Evolutionary conservation across 2,113 vertebrate species (phyloP).

Genomic region (Tetrax tetrax): DNA sequence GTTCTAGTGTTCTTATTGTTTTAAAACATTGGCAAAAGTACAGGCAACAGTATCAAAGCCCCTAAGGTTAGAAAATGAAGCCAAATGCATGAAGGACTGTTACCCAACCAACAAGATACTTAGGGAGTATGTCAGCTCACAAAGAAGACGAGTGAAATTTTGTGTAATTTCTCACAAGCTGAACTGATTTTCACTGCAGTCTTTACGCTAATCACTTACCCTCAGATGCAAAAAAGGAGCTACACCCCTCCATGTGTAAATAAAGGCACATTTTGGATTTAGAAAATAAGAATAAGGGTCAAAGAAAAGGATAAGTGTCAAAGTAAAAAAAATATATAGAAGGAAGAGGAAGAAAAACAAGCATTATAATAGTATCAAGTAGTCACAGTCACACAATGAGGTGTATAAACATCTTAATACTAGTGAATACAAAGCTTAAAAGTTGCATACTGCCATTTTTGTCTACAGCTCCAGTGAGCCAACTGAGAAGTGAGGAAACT

Average conservation of each 20-base stretch:
- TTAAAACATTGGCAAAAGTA: constrained; percentile 13
- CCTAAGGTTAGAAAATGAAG: constrained; percentile 33
- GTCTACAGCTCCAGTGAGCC: background rate
- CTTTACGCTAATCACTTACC: background rate
- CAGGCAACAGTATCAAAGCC: background rate
- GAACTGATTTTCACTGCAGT: background rate
- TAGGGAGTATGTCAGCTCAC: background rate
- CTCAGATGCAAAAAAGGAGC: background rate
- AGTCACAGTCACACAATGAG: background rate
- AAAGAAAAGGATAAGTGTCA: background rate
- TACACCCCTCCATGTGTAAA: background rate
- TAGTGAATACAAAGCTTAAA: background rate
- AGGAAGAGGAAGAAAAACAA: background rate
- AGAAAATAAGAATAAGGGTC: background rate
- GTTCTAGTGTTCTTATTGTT: background rate
- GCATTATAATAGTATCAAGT: background rate
- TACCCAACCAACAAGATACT: background rate
- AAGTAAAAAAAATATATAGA: background rate
- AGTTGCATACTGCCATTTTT: background rate
- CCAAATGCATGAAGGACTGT: background rate
- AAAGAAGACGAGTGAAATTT: background rate
- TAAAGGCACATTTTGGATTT: background rate
- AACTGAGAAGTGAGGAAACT: background rate
- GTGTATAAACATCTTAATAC: background rate
- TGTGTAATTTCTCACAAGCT: background rate